Evolutionary conservation across 2,888 invertebrate genomes (phyloP), one percentile per base, ranked within the genome.

Genomic region (Lomographa bimaculata): DNA sequence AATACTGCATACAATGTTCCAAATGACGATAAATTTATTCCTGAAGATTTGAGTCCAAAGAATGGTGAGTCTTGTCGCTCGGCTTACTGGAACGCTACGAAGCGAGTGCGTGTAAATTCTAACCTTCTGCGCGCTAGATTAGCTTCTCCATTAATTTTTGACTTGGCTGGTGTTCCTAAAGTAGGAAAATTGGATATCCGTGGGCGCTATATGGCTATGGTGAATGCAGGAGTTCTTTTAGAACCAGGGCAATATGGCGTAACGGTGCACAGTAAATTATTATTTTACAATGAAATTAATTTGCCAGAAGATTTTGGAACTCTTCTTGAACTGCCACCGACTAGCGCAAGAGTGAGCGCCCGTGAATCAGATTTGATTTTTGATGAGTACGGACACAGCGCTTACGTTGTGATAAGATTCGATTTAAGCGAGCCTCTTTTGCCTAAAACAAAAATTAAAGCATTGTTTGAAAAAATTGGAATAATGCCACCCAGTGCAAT

Each of bases 41-140:
- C 79, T 10, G 50, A 61, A 11, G 74, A 78, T 42, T 59, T 85
- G 35, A 47, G 54, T 19, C 44, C 49, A 5, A 50, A 46, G 30
- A 39, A 50, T 25, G 61, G 46, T 14, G 36, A 54, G 6, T 8
- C 49, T 1, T 85, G 86, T 53, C 67, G 54, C 37, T 71, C 72
- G 10, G 64, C 63, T 37, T 83, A 82, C 51, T 89, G 89, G 89
- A 79, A 86, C 55, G 64, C 79, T 2, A 71, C 84, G 64, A 79
- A 68, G 43, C 64, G 89, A 33, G 63, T 82, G n/a, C 61, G 85
- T n/a, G 69, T 87, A 5, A 71, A 87, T 39, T 60, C 72, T 2
- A 34, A 46, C 6, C 19, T 46, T 1, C 58, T 89, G 5, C 57
- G 48, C 1, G 44, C 57, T 5, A 67, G 80, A 54, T 43, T 87